These are phyloP conservation scores for Carterocephalus palaemon DNA, from an alignment of 2,888 invertebrate genomes.

Conservation along the genomic window DNA sequence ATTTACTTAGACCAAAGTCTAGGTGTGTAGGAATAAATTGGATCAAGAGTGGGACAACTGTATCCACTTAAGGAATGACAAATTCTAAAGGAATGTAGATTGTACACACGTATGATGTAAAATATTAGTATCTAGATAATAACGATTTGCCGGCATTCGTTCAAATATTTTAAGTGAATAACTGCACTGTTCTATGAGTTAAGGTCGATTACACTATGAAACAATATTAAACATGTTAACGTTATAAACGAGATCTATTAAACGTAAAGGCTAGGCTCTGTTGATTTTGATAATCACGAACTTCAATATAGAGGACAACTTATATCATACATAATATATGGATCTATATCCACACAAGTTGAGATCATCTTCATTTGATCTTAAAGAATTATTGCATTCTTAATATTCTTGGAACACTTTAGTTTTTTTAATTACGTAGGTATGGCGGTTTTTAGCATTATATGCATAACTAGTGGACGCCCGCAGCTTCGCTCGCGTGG, in stretches of 20 bases:
- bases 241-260: constrained; percentile 21
- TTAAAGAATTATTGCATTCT: constrained; percentile 12
- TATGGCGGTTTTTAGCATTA: not conserved
- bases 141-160: constrained; percentile 3
- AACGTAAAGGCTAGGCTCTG: constrained; percentile 24
- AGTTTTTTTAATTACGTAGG: constrained; percentile 35
- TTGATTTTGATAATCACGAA: constrained; percentile 3
- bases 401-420: constrained; percentile 29
- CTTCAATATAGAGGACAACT: too few relatives aligned
- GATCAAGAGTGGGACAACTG: not conserved
- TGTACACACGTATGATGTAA: constrained; percentile 34
- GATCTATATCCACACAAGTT: not conserved
- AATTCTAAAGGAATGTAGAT: constrained; percentile 32
- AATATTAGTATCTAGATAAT: constrained; percentile 10
- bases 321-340: too few relatives aligned
- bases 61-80: not conserved
- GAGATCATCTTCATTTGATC: constrained; percentile 22
- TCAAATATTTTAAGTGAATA: constrained; percentile 9
- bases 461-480: too few relatives aligned
- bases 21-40: not conserved
- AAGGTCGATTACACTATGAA: constrained; percentile 32
- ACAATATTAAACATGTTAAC: constrained; percentile 3
- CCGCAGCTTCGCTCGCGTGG: too few relatives aligned
- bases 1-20: not conserved
- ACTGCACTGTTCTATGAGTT: constrained; percentile 27